Evolutionary conservation across 2,888 invertebrate species (phyloP).

Genomic region (Cyrtodaria siliqua): DNA sequence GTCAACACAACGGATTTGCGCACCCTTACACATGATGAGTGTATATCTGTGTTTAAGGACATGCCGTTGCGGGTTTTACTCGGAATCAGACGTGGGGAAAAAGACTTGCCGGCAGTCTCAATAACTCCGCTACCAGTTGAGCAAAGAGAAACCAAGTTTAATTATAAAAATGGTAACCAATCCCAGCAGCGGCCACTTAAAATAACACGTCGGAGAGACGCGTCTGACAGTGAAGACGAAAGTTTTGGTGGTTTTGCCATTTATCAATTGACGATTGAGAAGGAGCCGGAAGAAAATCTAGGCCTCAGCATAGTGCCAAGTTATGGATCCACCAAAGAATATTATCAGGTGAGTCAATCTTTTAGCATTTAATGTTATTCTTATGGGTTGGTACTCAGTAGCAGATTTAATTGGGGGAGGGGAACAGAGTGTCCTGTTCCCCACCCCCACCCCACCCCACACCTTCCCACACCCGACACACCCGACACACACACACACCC

Average conservation of each 20-base stretch:
- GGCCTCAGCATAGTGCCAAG: slow-evolving; percentile 83
- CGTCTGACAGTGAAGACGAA: slow-evolving; percentile 69
- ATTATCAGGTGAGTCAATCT: slow-evolving; percentile 77
- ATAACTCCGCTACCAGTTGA: slow-evolving; percentile 47
- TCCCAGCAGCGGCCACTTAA: slow-evolving; percentile 16
- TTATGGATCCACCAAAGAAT: slow-evolving; percentile 77
- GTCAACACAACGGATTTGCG: slow-evolving; percentile 93
- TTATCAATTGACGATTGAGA: slow-evolving; percentile 70
- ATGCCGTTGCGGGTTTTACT: slow-evolving; percentile 87
- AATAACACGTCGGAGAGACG: slow-evolving; percentile 28
- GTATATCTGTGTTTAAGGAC: slow-evolving; percentile 95
- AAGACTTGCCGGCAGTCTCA: slow-evolving; percentile 50
- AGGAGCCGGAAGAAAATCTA: slow-evolving; percentile 74
- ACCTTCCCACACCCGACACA: too few relatives aligned
- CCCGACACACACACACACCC: too few relatives aligned
- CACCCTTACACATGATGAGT: slow-evolving; percentile 93
- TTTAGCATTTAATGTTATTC: too few relatives aligned
- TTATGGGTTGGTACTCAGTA: too few relatives aligned
- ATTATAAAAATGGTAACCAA: neutral
- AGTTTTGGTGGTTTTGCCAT: slow-evolving; percentile 67
- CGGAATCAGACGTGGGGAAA: slow-evolving; percentile 68
- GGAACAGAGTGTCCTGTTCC: too few relatives aligned
- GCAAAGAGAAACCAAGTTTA: slow-evolving; percentile 13
- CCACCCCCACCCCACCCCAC: too few relatives aligned
- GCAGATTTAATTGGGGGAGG: too few relatives aligned